Percentiles rank a stretch among this genome's conserved stretches.
Conservation (phyloP, 2,113 vertebrate species). For the Seriola rivoliana region DNA sequence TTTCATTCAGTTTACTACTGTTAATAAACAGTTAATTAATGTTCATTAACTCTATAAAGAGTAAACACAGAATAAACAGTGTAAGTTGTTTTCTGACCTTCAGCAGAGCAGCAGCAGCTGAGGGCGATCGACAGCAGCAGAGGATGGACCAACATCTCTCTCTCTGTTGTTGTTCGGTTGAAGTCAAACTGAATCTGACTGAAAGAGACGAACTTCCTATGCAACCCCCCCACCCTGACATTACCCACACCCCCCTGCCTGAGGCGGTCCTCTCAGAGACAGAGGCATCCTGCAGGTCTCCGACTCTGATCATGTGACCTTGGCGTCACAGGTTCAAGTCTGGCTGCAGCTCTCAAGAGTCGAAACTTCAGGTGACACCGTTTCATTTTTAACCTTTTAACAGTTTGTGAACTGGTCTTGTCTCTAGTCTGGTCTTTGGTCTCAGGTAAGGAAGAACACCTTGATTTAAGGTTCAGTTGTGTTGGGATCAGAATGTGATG, state of each 20-base stretch:
- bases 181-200: conserved; percentile 35
- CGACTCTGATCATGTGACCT: not conserved
- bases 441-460: too few relatives aligned
- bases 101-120: conserved; percentile 56
- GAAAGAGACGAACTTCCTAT: conserved; percentile 49
- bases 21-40: too few relatives aligned
- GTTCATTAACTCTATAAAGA: too few relatives aligned
- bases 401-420: too few relatives aligned
- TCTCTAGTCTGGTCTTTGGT: too few relatives aligned
- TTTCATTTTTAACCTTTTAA: too few relatives aligned
- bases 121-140: conserved; percentile 67
- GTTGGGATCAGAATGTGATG: too few relatives aligned
- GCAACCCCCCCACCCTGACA: not conserved
- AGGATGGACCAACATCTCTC: conserved; percentile 53
- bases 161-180: conserved; percentile 9
- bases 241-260: not conserved
- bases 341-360: not conserved
- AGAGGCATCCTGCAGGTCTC: not conserved
- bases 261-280: not conserved
- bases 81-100: conserved; percentile 67
- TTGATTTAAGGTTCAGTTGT: too few relatives aligned
- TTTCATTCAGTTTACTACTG: too few relatives aligned
- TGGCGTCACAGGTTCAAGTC: not conserved
- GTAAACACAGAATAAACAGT: not conserved
- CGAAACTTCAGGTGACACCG: too few relatives aligned